Conservation (phyloP, 2,888 invertebrate species). For the Epirrita christyi region DNA sequence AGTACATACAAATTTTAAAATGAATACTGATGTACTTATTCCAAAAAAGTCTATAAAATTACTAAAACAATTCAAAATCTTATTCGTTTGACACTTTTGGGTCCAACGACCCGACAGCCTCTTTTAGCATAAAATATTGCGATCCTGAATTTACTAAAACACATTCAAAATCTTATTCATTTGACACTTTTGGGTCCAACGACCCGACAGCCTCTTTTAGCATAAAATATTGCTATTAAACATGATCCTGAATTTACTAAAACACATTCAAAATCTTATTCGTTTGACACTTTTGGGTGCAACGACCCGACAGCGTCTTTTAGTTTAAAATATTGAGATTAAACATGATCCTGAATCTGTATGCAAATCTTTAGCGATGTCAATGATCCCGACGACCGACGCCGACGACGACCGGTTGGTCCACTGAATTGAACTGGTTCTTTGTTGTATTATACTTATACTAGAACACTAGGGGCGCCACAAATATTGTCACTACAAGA, state of each 20-base stretch:
- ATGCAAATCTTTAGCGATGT: constrained; percentile 50
- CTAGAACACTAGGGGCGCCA: no score
- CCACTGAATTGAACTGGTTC: constrained; percentile 19
- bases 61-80: constrained; percentile 8
- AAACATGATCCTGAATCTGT: constrained; percentile 45
- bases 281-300: constrained; percentile 18
- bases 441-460: neutral
- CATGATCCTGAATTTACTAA: constrained; percentile 3
- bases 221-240: no score
- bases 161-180: constrained; percentile 10
- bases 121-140: no score
- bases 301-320: constrained; percentile 17
- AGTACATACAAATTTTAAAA: no score
- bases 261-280: constrained; percentile 12
- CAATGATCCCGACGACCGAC: constrained; percentile 47
- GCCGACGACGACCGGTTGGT: constrained; percentile 52
- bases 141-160: constrained; percentile 5
- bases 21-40: no score
- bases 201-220: constrained; percentile 18
- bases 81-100: constrained; percentile 14
- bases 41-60: no score
- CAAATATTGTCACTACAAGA: no score
- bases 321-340: no score
- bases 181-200: constrained; percentile 19
- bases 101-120: constrained; percentile 19